phyloP scores from a whole-genome alignment of 2,797 vertebrate genomes.

The Peromyscus nudipes region DNA sequence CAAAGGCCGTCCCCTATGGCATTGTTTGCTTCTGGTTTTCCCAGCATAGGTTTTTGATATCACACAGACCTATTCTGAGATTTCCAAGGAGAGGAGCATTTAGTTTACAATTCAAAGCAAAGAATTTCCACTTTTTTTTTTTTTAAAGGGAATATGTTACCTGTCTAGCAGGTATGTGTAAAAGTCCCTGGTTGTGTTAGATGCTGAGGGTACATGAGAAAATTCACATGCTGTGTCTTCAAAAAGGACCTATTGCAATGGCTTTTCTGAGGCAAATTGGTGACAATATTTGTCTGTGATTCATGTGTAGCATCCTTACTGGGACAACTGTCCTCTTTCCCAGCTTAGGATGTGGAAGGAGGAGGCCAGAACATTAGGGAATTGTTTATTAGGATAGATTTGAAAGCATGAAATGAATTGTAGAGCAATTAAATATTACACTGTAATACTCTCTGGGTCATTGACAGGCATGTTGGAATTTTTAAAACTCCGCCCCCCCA shows the following conservation, averaged over 20 bases:
- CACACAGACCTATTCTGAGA: slow-evolving; percentile 73
- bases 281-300: neutral
- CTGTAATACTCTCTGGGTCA: neutral
- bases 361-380: neutral
- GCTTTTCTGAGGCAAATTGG: neutral
- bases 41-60: slow-evolving; percentile 77
- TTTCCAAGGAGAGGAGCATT: slow-evolving; percentile 78
- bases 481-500: neutral
- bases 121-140: slow-evolving; percentile 43
- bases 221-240: slow-evolving; percentile 35
- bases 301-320: neutral
- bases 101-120: slow-evolving; percentile 59
- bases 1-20: slow-evolving; percentile 81
- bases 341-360: neutral
- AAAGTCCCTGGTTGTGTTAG: slow-evolving; percentile 63
- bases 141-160: slow-evolving; percentile 67
- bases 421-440: neutral
- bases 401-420: neutral
- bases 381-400: neutral
- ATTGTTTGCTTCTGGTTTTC: slow-evolving; percentile 82
- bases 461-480: neutral
- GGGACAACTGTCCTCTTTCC: neutral
- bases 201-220: slow-evolving; percentile 60
- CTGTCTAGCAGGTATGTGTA: slow-evolving; percentile 42
- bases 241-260: slow-evolving; percentile 2